These are phyloP conservation scores for Azorinus chamasolen DNA, from an alignment of 2,888 invertebrate species.

Conservation along the genomic window DNA sequence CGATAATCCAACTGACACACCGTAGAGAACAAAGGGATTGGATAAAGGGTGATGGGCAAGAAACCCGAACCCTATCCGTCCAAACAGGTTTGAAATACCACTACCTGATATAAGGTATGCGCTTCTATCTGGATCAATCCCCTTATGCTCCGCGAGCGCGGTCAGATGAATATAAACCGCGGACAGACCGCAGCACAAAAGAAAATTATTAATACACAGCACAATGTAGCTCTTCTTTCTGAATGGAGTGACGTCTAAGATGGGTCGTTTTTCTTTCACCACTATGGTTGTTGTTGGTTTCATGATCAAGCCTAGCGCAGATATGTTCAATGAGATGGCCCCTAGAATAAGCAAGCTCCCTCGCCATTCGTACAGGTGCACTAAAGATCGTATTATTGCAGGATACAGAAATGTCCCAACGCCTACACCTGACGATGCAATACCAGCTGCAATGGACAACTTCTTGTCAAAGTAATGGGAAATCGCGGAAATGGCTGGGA, in stretches of 20 bases:
- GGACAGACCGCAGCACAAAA: conserved; percentile 72
- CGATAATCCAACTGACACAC: conserved; percentile 52
- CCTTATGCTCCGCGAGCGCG: conserved; percentile 63
- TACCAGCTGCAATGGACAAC: conserved; percentile 71
- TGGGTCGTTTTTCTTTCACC: conserved; percentile 46
- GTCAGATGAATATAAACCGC: conserved; percentile 73
- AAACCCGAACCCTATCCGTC: conserved; percentile 69
- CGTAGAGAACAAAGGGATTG: conserved; percentile 61
- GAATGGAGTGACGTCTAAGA: conserved; percentile 66
- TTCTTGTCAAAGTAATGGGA: conserved; percentile 72
- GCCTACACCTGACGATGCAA: conserved; percentile 75
- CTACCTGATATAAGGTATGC: conserved; percentile 70
- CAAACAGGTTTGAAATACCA: conserved; percentile 71
- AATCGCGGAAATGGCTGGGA: conserved; percentile 71
- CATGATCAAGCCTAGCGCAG: conserved; percentile 67
- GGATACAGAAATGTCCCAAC: conserved; percentile 75
- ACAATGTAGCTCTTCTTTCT: conserved; percentile 66
- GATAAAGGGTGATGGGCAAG: conserved; percentile 53
- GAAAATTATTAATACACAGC: conserved; percentile 69
- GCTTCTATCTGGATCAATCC: conserved; percentile 59
- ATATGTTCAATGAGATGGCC: conserved; percentile 70
- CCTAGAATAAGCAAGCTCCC: conserved; percentile 71
- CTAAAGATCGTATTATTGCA: conserved; percentile 67
- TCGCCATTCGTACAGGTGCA: conserved; percentile 70
- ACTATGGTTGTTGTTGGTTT: conserved; percentile 64